Percentiles rank a stretch among this genome's conserved stretches.
These are phyloP conservation scores for Lutjanus argentimaculatus DNA, from an alignment of 2,797 vertebrate species.

Conservation along the genomic window DNA sequence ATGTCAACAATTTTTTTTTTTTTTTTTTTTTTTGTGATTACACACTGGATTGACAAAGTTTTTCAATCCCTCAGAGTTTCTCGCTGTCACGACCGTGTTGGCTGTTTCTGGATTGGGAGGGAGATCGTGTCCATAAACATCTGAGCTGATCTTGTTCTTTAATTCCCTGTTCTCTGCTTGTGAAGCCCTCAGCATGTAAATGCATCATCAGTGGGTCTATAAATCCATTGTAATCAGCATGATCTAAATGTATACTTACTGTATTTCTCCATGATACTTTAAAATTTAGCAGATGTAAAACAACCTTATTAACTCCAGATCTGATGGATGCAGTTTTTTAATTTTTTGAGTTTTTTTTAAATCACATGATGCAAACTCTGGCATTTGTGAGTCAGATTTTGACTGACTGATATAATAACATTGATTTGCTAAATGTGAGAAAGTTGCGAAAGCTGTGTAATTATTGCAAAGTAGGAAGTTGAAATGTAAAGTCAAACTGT, in stretches of 20 bases:
- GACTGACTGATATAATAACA: background rate
- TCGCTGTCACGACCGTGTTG: too few relatives aligned
- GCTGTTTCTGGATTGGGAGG: too few relatives aligned
- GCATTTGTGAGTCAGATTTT: background rate
- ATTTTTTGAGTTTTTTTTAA: too few relatives aligned
- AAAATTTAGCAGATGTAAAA: background rate
- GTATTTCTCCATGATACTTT: background rate
- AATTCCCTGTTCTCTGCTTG: background rate
- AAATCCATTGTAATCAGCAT: background rate
- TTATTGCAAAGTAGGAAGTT: background rate
- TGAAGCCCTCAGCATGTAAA: constrained; percentile 1
- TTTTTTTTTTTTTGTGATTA: too few relatives aligned
- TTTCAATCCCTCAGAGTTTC: too few relatives aligned
- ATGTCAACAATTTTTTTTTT: too few relatives aligned
- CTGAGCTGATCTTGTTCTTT: background rate
- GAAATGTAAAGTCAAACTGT: background rate
- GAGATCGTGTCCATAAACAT: too few relatives aligned
- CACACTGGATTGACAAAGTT: too few relatives aligned
- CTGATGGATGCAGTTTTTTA: background rate
- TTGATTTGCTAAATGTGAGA: background rate
- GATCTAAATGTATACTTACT: background rate
- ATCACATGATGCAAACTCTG: background rate
- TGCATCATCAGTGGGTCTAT: background rate
- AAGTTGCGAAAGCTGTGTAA: background rate
- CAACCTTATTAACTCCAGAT: background rate